Conservation (phyloP, 92 coral and sea anemone species). For the Parazoanthus swiftii region DNA sequence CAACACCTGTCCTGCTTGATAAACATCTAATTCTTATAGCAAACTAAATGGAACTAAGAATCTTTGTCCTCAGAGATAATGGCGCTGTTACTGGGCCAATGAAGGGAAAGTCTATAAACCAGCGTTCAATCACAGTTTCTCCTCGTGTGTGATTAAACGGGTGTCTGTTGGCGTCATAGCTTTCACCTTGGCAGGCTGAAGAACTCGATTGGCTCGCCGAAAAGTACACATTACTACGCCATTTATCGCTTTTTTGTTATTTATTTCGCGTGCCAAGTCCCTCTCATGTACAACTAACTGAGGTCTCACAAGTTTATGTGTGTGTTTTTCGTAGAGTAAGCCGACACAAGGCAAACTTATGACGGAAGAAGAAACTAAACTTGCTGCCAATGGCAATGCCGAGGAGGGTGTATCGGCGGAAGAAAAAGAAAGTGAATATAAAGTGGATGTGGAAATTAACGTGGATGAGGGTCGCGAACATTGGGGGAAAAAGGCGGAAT, state of each 20-base stretch:
- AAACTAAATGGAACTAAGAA: constrained; percentile 12
- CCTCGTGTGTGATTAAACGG: constrained; percentile 7
- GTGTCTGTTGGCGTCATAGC: constrained; percentile 12
- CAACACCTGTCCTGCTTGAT: constrained; percentile 27
- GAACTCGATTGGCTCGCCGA: constrained; percentile 1
- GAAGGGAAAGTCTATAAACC: background rate
- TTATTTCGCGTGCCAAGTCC: constrained; percentile 8
- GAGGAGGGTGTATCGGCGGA: constrained; percentile 51
- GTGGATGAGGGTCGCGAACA: constrained; percentile 81
- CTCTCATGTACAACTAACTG: background rate
- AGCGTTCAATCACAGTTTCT: constrained; percentile 21
- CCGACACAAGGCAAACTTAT: background rate
- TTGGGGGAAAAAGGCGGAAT: constrained; percentile 96
- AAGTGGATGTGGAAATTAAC: constrained; percentile 68
- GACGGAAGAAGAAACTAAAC: constrained; percentile 70
- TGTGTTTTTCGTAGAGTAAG: background rate
- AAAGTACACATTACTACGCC: background rate
- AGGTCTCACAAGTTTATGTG: background rate
- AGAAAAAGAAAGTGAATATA: constrained; percentile 47
- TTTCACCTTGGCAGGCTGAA: constrained; percentile 5
- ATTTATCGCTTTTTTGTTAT: constrained; percentile 5
- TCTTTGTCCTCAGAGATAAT: constrained; percentile 12
- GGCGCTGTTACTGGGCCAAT: constrained; percentile 16
- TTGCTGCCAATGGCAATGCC: constrained; percentile 64
- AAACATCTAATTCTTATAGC: constrained; percentile 30